These are phyloP conservation scores for Sebastes variabilis DNA, from an alignment of 2,797 vertebrate species.

Conservation along the genomic window DNA sequence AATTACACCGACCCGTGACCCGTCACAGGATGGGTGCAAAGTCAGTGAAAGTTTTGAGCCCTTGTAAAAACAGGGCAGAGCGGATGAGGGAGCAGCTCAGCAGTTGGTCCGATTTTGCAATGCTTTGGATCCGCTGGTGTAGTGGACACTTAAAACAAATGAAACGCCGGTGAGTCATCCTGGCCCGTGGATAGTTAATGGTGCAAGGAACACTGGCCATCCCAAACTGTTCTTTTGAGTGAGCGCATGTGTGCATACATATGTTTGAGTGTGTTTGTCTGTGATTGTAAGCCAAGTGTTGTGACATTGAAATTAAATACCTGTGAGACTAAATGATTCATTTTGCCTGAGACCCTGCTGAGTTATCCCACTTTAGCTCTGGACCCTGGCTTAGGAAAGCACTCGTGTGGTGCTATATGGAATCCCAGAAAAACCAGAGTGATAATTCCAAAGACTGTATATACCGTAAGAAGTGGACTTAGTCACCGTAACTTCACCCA, in stretches of 20 bases:
- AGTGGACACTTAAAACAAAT: conserved; percentile 53
- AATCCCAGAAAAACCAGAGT: neutral
- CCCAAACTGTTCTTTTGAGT: conserved; percentile 30
- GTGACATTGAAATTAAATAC: conserved; percentile 33
- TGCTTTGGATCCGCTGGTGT: conserved; percentile 14
- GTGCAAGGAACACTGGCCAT: conserved; percentile 36
- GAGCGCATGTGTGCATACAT: neutral
- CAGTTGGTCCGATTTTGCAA: conserved; percentile 33
- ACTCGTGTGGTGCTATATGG: neutral
- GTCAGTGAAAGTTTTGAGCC: conserved; percentile 17
- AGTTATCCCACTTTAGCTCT: neutral
- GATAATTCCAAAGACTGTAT: neutral
- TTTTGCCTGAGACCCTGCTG: conserved; percentile 16
- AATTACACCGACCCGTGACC: conserved; percentile 48
- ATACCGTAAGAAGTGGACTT: neutral
- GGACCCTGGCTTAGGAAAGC: neutral
- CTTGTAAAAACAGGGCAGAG: conserved; percentile 54
- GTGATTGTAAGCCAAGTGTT: conserved; percentile 30
- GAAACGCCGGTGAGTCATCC: conserved; percentile 54
- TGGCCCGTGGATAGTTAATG: conserved; percentile 35
- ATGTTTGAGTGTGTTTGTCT: conserved; percentile 12
- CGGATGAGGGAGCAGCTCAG: conserved; percentile 35
- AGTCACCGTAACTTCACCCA: neutral
- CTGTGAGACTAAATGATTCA: conserved; percentile 15
- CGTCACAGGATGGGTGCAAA: conserved; percentile 30